Evolutionary conservation across 2,888 invertebrate species (phyloP), one percentile per base, ranked within the genome.

Genomic region (Cylloceria caligata): DNA sequence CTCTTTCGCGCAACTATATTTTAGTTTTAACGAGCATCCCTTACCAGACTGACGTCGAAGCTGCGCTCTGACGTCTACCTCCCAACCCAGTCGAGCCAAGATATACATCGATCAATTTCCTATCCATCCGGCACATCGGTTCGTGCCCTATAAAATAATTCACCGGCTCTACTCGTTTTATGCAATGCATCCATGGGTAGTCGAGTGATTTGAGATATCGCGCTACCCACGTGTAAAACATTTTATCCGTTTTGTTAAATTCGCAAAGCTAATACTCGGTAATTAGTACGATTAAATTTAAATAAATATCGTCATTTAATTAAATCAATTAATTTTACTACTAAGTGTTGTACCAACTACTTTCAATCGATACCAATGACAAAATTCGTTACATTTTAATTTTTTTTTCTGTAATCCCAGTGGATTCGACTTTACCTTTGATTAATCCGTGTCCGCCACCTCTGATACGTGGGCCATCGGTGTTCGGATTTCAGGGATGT

Each of bases 31-130:
- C 64, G 81, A 73, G 73, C 77, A 13, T 57, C 36, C 34, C 71
- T 55, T n/a, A 64, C 36, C 9, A 24, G 39, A 65, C 64, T 45
- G 11, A 55, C 36, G 24, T 7, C 72, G 45, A 24, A 52, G 21
- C 21, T 21, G 16, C 60, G 60, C 11, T 27, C 27, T 24, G 36
- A 64, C 42, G 57, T 21, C 45, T 19, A 11, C 60, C 49, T 16
- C n/a, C 27, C 11, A 49, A 57, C 45, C 47, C 19, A 42, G 36
- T 49, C 16, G 64, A 30, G 57, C 73, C 16, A 45, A 49, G 68
- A 57, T 39, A 65, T 57, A 52, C 72, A 73, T 83, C 86, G 83
- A 85, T 86, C 85, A 85, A 84, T 85, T 84, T 69, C 79, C 69
- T 84, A 85, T 85, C 85, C 78, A 49, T 45, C 60, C 45, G 69